Base-by-base conservation (phyloP, 2,113 vertebrate species). In the Aldabrachelys gigantea region DNA sequence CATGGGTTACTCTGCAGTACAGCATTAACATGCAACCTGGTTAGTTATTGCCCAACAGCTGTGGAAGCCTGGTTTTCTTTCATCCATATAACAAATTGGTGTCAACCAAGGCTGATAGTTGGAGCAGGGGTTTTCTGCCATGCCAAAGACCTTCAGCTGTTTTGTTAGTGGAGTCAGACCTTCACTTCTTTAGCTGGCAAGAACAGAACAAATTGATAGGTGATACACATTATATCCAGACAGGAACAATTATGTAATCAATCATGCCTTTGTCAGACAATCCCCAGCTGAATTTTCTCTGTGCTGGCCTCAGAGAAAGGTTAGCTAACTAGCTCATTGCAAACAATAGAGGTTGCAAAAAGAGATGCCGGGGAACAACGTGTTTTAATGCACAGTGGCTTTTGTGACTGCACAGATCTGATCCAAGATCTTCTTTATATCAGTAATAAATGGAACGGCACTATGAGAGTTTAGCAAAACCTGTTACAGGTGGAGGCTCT, bases 171-270 rank as follows among this genome's bases (percentile, higher is more conserved):
- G 82, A 89, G 92, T 95, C 85, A 92, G 83, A 88, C 53, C 75
- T 80, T 95, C 95, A 80, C 82, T 97, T 84, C 94, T 90, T 88
- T 96, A 92, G 75, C 91, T 95, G 87, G 69, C 87, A 95, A 76
- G 52, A 96, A 94, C 78, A 82, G 95, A 95, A 95, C 83, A 97
- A 97, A 96, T 96, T 92, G 95, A 82, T 92, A 95, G 96, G 85
- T 97, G 93, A 94, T 80, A 84, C 84, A 91, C 91, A 95, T 96
- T 94, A 87, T 94, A 86, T 88, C 92, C 91, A 96, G 93, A 89
- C 65, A 95, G 24, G 25, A 25, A 44, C 59, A 65, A 95, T 84
- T 87, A 90, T 88, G 59, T 92, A 92, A 98, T 98, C 94, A 95
- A 92, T 98, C 97, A 96, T 80, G 90, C 44, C n/a, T 94, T 69